phyloP scores from a whole-genome alignment of 2,888 invertebrate species.

The Spodoptera exigua region DNA sequence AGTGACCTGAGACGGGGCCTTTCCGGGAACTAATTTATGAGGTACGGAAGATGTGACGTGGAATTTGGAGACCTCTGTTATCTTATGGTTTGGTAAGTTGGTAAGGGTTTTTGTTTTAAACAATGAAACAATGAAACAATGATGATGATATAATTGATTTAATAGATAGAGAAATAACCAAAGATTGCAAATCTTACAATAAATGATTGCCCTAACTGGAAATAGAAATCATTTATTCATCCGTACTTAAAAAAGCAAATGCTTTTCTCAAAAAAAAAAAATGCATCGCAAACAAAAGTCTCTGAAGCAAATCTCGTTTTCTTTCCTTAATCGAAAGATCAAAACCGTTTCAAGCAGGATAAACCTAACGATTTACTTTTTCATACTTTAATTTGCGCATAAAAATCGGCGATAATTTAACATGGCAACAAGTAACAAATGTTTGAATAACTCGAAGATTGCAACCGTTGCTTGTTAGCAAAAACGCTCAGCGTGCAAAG shows the following conservation, averaged over 20 bases:
- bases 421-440: constrained; percentile 40
- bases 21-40: constrained; percentile 54
- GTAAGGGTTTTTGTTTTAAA: too few relatives aligned
- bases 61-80: constrained; percentile 15
- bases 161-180: too few relatives aligned
- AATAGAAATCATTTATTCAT: too few relatives aligned
- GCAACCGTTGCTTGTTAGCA: constrained; percentile 58
- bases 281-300: constrained; percentile 1
- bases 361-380: constrained; percentile 11
- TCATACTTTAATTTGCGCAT: constrained; percentile 16
- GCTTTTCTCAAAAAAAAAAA: too few relatives aligned
- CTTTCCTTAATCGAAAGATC: constrained; percentile 2
- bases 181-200: too few relatives aligned
- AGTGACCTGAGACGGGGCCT: constrained; percentile 46
- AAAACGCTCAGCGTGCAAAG: constrained; percentile 63
- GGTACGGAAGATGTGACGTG: constrained; percentile 33
- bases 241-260: too few relatives aligned
- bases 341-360: constrained; percentile 9
- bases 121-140: too few relatives aligned
- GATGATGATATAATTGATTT: too few relatives aligned
- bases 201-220: too few relatives aligned
- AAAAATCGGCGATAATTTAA: constrained; percentile 39
- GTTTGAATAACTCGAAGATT: constrained; percentile 47
- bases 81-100: constrained; percentile 17
- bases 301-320: background rate